phyloP scores from a whole-genome alignment of 2,888 invertebrate species.

The Ectropis crepuscularia region DNA sequence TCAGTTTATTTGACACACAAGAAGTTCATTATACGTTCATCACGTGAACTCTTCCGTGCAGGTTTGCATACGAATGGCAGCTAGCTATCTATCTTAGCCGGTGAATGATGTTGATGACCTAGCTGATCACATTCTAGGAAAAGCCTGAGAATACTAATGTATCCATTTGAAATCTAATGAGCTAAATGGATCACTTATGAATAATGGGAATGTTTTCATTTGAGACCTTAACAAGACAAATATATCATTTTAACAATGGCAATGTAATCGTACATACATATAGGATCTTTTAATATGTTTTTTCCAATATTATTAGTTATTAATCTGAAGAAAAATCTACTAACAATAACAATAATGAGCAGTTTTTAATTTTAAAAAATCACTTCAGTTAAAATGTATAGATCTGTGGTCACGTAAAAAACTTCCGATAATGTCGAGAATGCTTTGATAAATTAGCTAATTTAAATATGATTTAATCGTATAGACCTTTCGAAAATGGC shows the following conservation, averaged over 20 bases:
- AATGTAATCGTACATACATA: no score
- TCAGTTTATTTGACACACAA: conserved; percentile 46
- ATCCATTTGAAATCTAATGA: background rate
- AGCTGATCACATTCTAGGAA: conserved; percentile 42
- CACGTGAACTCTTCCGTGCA: conserved; percentile 57
- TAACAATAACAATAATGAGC: no score
- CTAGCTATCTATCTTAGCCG: conserved; percentile 35
- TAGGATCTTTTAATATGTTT: no score
- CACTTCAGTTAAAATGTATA: background rate
- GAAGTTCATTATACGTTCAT: conserved; percentile 48
- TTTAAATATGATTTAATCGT: conserved; percentile 37
- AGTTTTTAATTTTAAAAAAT: background rate
- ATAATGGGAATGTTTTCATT: no score
- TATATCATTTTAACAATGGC: no score
- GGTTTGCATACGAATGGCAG: conserved; percentile 57
- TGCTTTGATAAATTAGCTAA: conserved; percentile 42
- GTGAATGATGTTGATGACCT: conserved; percentile 57
- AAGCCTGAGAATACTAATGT: background rate
- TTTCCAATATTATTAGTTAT: no score
- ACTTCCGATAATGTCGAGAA: conserved; percentile 40
- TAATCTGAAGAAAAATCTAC: no score
- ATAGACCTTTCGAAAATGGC: conserved; percentile 46
- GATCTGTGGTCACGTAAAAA: conserved; percentile 21
- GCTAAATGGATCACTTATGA: no score
- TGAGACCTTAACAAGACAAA: no score